Conservation (phyloP, 2,113 vertebrate genomes). For the Dissostichus mawsoni region DNA sequence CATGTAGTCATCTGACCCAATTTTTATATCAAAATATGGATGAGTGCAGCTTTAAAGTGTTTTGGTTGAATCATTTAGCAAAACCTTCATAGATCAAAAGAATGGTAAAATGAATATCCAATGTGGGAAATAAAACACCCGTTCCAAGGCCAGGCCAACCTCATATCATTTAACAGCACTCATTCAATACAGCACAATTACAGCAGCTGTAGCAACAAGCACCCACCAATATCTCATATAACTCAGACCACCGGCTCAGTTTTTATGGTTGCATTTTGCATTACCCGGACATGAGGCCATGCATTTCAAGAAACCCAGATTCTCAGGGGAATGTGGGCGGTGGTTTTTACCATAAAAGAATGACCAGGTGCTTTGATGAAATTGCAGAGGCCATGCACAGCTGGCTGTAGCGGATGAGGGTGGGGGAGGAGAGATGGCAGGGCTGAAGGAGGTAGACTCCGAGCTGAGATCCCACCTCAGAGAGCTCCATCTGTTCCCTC, state of each 20-base stretch:
- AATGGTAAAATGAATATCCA: conserved; percentile 16
- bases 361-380: conserved; percentile 74
- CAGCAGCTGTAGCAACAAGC: conserved; percentile 47
- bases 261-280: conserved; percentile 56
- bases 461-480: conserved; percentile 63
- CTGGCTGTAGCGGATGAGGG: conserved; percentile 55
- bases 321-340: conserved; percentile 41
- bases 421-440: conserved; percentile 15
- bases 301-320: conserved; percentile 40
- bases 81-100: conserved; percentile 8
- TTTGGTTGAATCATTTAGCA: conserved; percentile 16
- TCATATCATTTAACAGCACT: conserved; percentile 61
- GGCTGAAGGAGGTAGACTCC: conserved; percentile 43
- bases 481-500: conserved; percentile 80
- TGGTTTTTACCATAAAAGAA: conserved; percentile 53
- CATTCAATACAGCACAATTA: conserved; percentile 67
- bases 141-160: conserved; percentile 33
- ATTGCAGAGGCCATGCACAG: conserved; percentile 62
- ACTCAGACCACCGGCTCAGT: conserved; percentile 40
- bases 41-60: conserved; percentile 1
- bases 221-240: conserved; percentile 46
- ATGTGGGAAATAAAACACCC: conserved; percentile 36
- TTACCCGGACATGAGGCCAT: conserved; percentile 23
- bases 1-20: background rate
- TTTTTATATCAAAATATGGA: conserved; percentile 17